Evolutionary conservation across 2,797 vertebrate genomes (phyloP).

Genomic region (Neosilurus hyrtlii): DNA sequence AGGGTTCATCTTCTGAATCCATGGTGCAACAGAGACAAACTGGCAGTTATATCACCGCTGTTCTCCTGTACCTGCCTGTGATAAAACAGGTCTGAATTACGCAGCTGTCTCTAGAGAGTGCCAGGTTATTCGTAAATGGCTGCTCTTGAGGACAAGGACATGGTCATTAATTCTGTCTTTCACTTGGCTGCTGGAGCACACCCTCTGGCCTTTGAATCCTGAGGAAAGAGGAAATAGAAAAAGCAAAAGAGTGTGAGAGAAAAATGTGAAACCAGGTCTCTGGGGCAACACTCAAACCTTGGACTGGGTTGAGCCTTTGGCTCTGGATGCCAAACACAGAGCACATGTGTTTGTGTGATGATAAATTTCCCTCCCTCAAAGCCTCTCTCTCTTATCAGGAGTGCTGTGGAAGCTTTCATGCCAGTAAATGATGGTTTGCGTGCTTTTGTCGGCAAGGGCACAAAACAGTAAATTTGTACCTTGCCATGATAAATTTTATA

Average conservation of each 20-base stretch:
- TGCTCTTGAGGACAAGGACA: slow-evolving; percentile 50
- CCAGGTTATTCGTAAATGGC: slow-evolving; percentile 53
- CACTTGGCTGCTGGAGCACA: slow-evolving; percentile 49
- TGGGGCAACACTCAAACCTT: slow-evolving; percentile 52
- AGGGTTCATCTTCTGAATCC: slow-evolving; percentile 87
- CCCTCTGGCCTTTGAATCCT: slow-evolving; percentile 49
- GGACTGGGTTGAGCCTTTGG: slow-evolving; percentile 49
- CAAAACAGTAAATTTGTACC: background rate
- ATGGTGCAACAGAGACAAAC: slow-evolving; percentile 70
- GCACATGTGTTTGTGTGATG: slow-evolving; percentile 32
- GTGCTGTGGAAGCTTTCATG: slow-evolving; percentile 37
- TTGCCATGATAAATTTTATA: background rate
- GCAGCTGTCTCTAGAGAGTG: slow-evolving; percentile 50
- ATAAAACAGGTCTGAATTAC: slow-evolving; percentile 53
- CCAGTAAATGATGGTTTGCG: slow-evolving; percentile 4
- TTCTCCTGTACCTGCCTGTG: slow-evolving; percentile 8
- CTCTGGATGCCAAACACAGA: slow-evolving; percentile 70
- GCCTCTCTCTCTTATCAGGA: slow-evolving; percentile 55
- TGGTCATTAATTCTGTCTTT: slow-evolving; percentile 58
- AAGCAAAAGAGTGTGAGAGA: slow-evolving; percentile 22
- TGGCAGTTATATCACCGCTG: slow-evolving; percentile 48
- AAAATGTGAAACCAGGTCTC: slow-evolving; percentile 51
- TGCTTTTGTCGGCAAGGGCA: slow-evolving; percentile 5
- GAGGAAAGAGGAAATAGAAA: slow-evolving; percentile 24
- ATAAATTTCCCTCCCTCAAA: slow-evolving; percentile 58